Evolutionary conservation across 2,113 vertebrate genomes (phyloP), one percentile per base, ranked within the genome.

Genomic region (Ellobius talpinus): DNA sequence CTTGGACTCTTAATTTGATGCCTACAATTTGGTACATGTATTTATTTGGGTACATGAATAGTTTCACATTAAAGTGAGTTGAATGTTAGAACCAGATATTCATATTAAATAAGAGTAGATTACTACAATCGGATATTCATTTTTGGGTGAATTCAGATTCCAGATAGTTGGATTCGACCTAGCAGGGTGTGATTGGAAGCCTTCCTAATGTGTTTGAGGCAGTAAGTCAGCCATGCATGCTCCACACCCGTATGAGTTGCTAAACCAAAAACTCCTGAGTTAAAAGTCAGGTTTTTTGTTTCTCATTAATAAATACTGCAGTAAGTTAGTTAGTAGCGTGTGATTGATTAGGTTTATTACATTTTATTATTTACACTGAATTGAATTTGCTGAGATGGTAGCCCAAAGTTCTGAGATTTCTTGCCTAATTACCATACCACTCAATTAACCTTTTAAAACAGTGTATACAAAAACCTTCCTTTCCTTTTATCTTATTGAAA

Each of bases 171-270:
- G 12, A 36, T 12, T 36, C 21, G 13, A 52, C 12, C 11, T 1
- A 91, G 13, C 5, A 45, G 1, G 21, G 4, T 45, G 0, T 16
- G 16, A 63, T 23, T 2, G 1, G 8, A 65, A 76, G 13, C 0
- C 2, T 85, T 85, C 2, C 39, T 58, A 55, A 68, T 13, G 24
- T 31, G 5, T 50, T 87, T 2, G 10, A 87, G 50, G 50, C 68
- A 31, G 47, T 63, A 76, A 61, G 23, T 78, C 23, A 47, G 21
- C 21, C 36, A 82, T 12, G 12, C n/a, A 39, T 39, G 36, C 3
- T 14, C 11, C 36, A 70, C 19, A 52, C 16, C 47, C 2, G 7
- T 77, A 24, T 68, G 31, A 29, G 16, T 68, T 7, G 47, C 36
- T 58, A 70, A 78, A 24, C 10, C 19, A 26, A 82, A 94, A 81